Evolutionary conservation across 2,797 vertebrate species (phyloP).

Genomic region (Fistularia commersonii): DNA sequence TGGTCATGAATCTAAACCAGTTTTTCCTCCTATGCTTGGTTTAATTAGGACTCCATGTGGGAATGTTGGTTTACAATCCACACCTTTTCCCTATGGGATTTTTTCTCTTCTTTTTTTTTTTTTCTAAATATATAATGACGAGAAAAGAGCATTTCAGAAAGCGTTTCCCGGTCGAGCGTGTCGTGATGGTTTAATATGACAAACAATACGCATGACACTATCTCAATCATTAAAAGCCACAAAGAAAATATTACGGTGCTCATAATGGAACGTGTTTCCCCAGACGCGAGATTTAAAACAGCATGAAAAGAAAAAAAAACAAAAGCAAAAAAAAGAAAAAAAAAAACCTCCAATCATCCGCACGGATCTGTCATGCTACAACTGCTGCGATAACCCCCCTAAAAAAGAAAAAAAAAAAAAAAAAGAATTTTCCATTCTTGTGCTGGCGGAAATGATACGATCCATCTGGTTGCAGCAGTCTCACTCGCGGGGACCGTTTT

Average conservation of each 20-base stretch:
- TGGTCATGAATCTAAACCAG: constrained; percentile 66
- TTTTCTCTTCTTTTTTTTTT: too few species aligned
- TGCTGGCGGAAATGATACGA: constrained; percentile 53
- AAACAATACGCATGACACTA: constrained; percentile 10
- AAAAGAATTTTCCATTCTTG: too few species aligned
- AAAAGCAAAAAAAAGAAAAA: constrained; percentile 5
- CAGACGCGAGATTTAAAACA: too few species aligned
- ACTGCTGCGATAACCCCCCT: too few species aligned
- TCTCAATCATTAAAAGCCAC: constrained; percentile 17
- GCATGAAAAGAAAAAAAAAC: background rate
- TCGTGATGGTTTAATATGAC: background rate
- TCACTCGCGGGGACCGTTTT: constrained; percentile 42
- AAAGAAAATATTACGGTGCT: constrained; percentile 21
- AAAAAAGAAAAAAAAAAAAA: too few species aligned
- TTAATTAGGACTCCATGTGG: constrained; percentile 58
- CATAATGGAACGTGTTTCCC: background rate
- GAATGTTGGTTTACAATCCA: constrained; percentile 50
- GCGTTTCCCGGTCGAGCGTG: too few species aligned
- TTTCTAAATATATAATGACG: constrained; percentile 3
- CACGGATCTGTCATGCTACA: too few species aligned
- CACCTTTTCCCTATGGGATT: constrained; percentile 46
- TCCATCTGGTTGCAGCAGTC: constrained; percentile 59
- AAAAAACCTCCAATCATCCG: too few species aligned
- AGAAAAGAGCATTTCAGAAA: background rate
- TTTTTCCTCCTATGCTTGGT: constrained; percentile 43